A percentile compares a stretch with the other conserved stretches of the same genome.
These are phyloP conservation scores for Icerya purchasi DNA, from an alignment of 2,888 invertebrate genomes.

Conservation along the genomic window DNA sequence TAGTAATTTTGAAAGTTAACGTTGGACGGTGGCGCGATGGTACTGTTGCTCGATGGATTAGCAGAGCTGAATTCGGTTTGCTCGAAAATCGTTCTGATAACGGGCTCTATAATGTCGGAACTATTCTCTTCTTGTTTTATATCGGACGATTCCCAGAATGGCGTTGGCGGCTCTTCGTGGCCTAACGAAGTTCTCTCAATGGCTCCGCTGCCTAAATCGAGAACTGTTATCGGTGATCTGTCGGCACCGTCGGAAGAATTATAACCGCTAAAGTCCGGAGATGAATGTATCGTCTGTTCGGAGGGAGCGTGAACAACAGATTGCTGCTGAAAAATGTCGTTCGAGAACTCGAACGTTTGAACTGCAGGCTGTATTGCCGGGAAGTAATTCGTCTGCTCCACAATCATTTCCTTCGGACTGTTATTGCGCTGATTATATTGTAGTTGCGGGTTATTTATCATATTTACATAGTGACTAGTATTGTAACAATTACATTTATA, in stretches of 20 bases:
- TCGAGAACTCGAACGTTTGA: background rate
- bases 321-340: background rate
- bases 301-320: background rate
- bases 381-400: conserved; percentile 14
- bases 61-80: background rate
- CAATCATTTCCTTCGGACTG: conserved; percentile 18
- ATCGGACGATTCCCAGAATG: background rate
- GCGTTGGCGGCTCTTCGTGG: conserved; percentile 24
- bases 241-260: conserved; percentile 17
- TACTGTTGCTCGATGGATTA: background rate
- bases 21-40: conserved; percentile 2
- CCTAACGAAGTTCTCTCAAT: conserved; percentile 36
- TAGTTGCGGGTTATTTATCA: conserved; percentile 8
- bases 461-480: conserved; percentile 11
- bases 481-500: conserved; percentile 46
- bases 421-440: conserved; percentile 1
- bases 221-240: conserved; percentile 42
- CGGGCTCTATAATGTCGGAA: background rate
- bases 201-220: conserved; percentile 49
- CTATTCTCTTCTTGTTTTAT: background rate
- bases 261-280: background rate
- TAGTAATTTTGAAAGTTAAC: background rate
- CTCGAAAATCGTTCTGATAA: background rate
- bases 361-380: background rate
- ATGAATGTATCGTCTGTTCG: background rate